Evolutionary conservation across 2,113 vertebrate genomes (phyloP).

Genomic region (Rhinogobius similis): DNA sequence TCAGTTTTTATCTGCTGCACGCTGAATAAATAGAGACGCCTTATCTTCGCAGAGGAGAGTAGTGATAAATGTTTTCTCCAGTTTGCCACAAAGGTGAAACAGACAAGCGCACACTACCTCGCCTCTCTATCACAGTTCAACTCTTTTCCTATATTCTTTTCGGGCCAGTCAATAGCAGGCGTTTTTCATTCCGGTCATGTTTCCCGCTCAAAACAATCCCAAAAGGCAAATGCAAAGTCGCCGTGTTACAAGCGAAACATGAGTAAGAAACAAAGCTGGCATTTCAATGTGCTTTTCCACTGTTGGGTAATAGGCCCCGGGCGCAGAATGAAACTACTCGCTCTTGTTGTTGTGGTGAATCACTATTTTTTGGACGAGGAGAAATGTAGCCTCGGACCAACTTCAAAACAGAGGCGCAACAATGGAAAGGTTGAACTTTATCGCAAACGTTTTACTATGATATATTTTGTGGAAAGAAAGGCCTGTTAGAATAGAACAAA

Average conservation of each 20-base stretch:
- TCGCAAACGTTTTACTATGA: neutral
- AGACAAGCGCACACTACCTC: slow-evolving; percentile 43
- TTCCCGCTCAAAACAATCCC: slow-evolving; percentile 35
- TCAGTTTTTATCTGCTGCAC: slow-evolving; percentile 67
- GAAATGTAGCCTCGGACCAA: slow-evolving; percentile 37
- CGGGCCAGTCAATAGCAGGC: slow-evolving; percentile 39
- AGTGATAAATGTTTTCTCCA: slow-evolving; percentile 69
- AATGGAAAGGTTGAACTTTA: neutral
- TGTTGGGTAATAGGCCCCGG: slow-evolving; percentile 14
- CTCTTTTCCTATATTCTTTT: slow-evolving; percentile 38
- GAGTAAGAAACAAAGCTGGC: slow-evolving; percentile 37
- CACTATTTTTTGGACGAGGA: slow-evolving; percentile 36
- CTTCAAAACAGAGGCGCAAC: slow-evolving; percentile 10
- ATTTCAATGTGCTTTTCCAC: slow-evolving; percentile 21
- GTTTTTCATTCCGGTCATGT: slow-evolving; percentile 57
- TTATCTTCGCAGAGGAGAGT: slow-evolving; percentile 67
- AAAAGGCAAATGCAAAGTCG: slow-evolving; percentile 38
- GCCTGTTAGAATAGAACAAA: neutral
- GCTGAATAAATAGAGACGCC: slow-evolving; percentile 75
- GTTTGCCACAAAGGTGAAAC: slow-evolving; percentile 61
- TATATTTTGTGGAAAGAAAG: neutral
- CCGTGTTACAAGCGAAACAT: slow-evolving; percentile 18
- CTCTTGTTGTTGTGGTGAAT: slow-evolving; percentile 17
- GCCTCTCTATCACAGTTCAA: slow-evolving; percentile 56
- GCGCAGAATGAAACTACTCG: slow-evolving; percentile 37